Percentiles rank a stretch among this genome's conserved stretches.
These are phyloP conservation scores for Crocidura indochinensis DNA, from an alignment of 2,797 vertebrate genomes.

Conservation along the genomic window DNA sequence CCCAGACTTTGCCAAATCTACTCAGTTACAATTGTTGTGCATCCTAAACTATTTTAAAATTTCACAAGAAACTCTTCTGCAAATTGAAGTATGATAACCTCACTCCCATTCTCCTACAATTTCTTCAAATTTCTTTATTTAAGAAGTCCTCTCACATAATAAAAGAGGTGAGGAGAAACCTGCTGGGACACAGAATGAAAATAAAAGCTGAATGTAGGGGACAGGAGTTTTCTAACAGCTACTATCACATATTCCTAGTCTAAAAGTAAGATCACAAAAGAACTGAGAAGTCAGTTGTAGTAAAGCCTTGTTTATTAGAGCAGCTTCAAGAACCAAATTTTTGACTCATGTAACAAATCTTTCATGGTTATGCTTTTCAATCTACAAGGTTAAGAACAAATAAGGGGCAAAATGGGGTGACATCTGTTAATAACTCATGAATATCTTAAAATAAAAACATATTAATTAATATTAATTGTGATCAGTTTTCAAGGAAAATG, in stretches of 20 bases:
- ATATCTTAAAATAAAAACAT: constrained; percentile 4
- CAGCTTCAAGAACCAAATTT: neutral
- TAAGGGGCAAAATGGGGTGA: neutral
- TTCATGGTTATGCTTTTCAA: neutral
- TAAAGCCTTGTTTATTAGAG: neutral
- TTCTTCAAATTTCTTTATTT: neutral
- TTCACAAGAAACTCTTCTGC: neutral
- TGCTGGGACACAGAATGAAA: neutral
- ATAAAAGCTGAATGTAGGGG: neutral
- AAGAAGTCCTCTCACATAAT: neutral
- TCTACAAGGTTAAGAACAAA: neutral
- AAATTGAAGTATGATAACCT: neutral
- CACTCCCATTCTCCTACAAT: too few relatives aligned
- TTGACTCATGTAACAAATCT: neutral
- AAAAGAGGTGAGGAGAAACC: neutral
- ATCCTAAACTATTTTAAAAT: constrained; percentile 20
- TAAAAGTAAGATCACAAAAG: neutral
- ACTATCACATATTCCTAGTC: rapidly evolving
- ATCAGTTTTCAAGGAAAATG: constrained; percentile 12
- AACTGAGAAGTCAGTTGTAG: neutral
- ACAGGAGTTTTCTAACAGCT: rapidly evolving
- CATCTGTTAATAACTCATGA: neutral
- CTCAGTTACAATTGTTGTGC: constrained; percentile 23
- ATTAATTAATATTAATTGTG: neutral
- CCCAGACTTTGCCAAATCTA: neutral